A percentile compares a stretch with the other conserved stretches of the same genome.
phyloP scores from a whole-genome alignment of 2,888 invertebrate genomes.

The Ochropleura leucogaster region DNA sequence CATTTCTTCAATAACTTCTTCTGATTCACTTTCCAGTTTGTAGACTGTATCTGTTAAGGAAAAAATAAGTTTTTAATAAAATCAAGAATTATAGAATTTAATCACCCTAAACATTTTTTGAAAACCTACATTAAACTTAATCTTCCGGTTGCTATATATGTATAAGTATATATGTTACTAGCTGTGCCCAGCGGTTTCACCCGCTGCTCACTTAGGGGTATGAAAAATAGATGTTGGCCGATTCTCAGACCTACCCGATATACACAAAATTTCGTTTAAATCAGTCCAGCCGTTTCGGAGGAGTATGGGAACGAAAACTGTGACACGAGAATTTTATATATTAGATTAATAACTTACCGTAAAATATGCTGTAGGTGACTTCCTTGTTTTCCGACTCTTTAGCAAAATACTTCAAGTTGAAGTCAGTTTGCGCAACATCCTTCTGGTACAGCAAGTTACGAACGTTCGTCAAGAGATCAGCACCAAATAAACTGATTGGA shows the following conservation, averaged over 20 bases:
- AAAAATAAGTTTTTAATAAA: no score
- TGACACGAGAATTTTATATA: no score
- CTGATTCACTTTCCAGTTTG: slow-evolving; percentile 72
- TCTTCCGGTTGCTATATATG: background rate
- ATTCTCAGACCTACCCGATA: no score
- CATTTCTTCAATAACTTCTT: slow-evolving; percentile 73
- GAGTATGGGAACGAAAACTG: no score
- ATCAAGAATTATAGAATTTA: no score
- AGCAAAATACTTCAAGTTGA: slow-evolving; percentile 86
- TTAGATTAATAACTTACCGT: slow-evolving; percentile 76
- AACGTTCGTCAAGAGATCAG: slow-evolving; percentile 69
- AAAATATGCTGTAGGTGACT: slow-evolving; percentile 79
- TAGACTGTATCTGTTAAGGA: slow-evolving; percentile 77
- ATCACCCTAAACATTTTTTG: background rate
- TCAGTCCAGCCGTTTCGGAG: no score
- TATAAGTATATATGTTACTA: no score
- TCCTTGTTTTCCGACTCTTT: slow-evolving; percentile 84
- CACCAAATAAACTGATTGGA: slow-evolving; percentile 71
- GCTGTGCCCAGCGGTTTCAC: no score
- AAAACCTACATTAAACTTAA: background rate
- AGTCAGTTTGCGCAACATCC: slow-evolving; percentile 86
- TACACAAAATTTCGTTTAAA: no score
- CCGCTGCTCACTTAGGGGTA: no score
- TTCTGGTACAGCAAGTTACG: slow-evolving; percentile 74
- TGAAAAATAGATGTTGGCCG: no score